Percentiles rank a stretch among this genome's conserved stretches.
Conservation (phyloP, 2,888 invertebrate genomes). For the Drosophila silvestris region DNA sequence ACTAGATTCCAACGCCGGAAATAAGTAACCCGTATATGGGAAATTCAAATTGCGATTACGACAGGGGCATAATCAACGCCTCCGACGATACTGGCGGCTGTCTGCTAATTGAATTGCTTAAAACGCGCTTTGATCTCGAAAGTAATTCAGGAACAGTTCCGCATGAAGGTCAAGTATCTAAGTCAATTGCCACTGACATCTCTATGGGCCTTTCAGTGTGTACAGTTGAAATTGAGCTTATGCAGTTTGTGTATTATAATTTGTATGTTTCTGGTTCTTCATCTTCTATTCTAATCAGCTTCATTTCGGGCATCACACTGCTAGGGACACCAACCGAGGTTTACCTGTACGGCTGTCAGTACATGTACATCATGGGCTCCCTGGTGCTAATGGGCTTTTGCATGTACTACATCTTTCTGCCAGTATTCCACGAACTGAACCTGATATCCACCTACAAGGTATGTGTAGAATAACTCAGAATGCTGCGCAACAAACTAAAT, state of each 20-base stretch:
- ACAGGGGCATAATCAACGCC: conserved; percentile 25
- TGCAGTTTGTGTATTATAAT: not conserved
- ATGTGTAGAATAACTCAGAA: conserved; percentile 27
- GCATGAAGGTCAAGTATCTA: conserved; percentile 62
- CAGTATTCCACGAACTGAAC: conserved; percentile 90
- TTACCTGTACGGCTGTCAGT: conserved; percentile 91
- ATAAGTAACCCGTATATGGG: conserved; percentile 19
- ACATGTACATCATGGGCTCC: conserved; percentile 88
- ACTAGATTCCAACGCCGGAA: conserved; percentile 11
- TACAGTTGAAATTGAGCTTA: not conserved
- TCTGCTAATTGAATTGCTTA: conserved; percentile 73
- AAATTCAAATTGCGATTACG: conserved; percentile 28
- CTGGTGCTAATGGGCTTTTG: conserved; percentile 87
- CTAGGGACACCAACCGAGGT: conserved; percentile 92
- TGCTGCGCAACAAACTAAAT: not conserved
- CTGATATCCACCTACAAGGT: conserved; percentile 92
- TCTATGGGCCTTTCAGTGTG: not conserved
- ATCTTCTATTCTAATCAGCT: conserved; percentile 85
- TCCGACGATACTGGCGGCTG: conserved; percentile 3
- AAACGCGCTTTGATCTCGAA: conserved; percentile 74
- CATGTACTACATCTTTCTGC: conserved; percentile 88
- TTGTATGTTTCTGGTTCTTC: not conserved
- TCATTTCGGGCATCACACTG: conserved; percentile 91
- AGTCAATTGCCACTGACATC: conserved; percentile 8
- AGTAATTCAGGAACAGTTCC: conserved; percentile 17